Base-by-base conservation (phyloP, 2,797 vertebrate genomes). In the Dendrocincla fuliginosa region DNA sequence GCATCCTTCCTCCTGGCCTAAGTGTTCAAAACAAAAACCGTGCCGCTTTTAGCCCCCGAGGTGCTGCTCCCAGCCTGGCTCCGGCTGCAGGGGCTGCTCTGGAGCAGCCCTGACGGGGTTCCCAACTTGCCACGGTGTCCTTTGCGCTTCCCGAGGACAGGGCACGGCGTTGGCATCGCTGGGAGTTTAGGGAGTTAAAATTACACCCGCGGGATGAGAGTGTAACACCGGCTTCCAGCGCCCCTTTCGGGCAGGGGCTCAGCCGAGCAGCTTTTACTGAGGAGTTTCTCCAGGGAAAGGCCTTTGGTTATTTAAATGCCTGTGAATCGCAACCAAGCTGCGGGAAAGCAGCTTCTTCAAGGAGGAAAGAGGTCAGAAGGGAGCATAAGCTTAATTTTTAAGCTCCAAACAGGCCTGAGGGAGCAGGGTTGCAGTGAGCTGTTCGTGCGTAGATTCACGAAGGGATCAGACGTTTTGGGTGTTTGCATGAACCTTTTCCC, bases 181-280 rank as follows among this genome's bases (percentile, higher is more conserved):
- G 71, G 61, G 24, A 86, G 79, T 57, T 91, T 63, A 70, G 75
- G 1, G 15, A 85, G 90, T 90, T 95, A 93, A 94, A 95, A 88
- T 91, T 88, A 93, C 32, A 86, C 76, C 49, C 1, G 0, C n/a
- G 12, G 53, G 49, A 89, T 74, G 77, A 16, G 57, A 67, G 39
- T 0, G 1, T 15, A 15, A 33, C 3, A 0, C 35, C 13, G 11
- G 46, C 68, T 50, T 56, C 37, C 93, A 77, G 85, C 87, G 93
- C 57, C 56, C 0, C 6, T 87, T 82, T 87, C 42, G 41, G 52
- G 39, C 52, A 9, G 70, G 70, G 55, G 19, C 67, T 46, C 6
- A 0, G 32, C 13, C 1, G 3, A 47, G 87, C 69, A 39, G 75
- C 79, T 53, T 44, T 32, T 9, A 18, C 81, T 30, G 28, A 57